phyloP scores from a whole-genome alignment of 2,888 invertebrate genomes.

The Thymelicus sylvestris region DNA sequence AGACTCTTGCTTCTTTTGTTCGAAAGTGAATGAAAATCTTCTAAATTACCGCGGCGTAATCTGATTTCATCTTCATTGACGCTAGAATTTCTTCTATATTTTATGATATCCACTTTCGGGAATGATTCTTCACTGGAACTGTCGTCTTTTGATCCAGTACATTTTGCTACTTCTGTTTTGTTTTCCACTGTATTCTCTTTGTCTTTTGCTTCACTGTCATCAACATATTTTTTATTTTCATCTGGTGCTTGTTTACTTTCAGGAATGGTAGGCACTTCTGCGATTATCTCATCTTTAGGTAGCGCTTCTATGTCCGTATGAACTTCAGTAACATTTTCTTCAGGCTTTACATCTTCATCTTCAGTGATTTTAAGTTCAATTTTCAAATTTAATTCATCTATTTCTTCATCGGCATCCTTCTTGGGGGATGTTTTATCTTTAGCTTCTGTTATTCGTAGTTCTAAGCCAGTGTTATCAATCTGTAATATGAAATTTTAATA shows the following conservation, averaged over 20 bases:
- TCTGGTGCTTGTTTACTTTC: conserved; percentile 33
- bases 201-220: not conserved
- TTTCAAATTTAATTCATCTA: conserved; percentile 68
- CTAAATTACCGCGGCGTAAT: conserved; percentile 73
- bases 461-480: conserved; percentile 62
- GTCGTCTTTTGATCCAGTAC: conserved; percentile 62
- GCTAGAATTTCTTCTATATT: conserved; percentile 77
- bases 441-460: conserved; percentile 58
- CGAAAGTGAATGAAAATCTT: conserved; percentile 70
- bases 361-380: conserved; percentile 80
- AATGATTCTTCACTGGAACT: conserved; percentile 64
- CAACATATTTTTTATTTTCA: conserved; percentile 35
- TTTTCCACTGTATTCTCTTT: conserved; percentile 29
- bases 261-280: conserved; percentile 38
- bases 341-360: conserved; percentile 65
- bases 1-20: conserved; percentile 78
- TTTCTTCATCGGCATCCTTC: conserved; percentile 59
- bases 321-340: conserved; percentile 17
- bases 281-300: conserved; percentile 37
- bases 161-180: conserved; percentile 46
- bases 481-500: conserved; percentile 49
- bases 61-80: conserved; percentile 76
- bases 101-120: conserved; percentile 71
- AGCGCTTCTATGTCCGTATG: conserved; percentile 24
- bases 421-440: conserved; percentile 53